Conservation (phyloP, 2,888 invertebrate species). For the Drosophila conformis region DNA sequence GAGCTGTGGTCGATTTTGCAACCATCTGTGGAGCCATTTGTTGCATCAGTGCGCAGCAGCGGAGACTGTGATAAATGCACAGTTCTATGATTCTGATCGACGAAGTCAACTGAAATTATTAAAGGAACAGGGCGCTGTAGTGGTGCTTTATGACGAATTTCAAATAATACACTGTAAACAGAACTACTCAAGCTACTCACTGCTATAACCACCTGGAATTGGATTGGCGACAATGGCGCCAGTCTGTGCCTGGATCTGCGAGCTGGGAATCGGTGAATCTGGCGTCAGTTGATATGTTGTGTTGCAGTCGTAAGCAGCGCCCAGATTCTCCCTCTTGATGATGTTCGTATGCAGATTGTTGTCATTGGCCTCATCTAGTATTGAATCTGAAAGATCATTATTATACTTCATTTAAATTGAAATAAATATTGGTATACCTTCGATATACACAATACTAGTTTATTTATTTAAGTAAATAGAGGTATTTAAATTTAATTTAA, state of each 20-base stretch:
- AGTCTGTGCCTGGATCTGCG: conserved; percentile 41
- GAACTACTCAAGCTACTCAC: conserved; percentile 86
- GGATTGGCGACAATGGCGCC: conserved; percentile 48
- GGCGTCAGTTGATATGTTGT: conserved; percentile 88
- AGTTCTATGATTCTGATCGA: conserved; percentile 82
- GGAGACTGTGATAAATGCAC: conserved; percentile 83
- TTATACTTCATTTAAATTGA: not conserved
- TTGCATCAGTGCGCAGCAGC: conserved; percentile 73
- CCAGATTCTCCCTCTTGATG: conserved; percentile 92
- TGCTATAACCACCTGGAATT: conserved; percentile 91
- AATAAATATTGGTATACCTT: not conserved
- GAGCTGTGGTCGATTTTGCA: conserved; percentile 82
- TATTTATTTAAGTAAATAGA: not conserved
- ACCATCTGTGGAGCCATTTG: conserved; percentile 52
- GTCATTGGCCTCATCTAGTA: conserved; percentile 94
- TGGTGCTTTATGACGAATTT: not conserved
- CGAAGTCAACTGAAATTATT: conserved; percentile 81
- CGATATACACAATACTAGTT: not conserved
- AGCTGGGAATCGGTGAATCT: conserved; percentile 83
- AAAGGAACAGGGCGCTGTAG: not conserved
- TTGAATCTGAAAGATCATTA: conserved; percentile 90
- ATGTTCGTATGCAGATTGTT: conserved; percentile 86
- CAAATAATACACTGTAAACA: not conserved
- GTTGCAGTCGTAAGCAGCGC: conserved; percentile 90
- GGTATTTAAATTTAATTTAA: not conserved